These are phyloP conservation scores for Laspeyria flexula DNA, from an alignment of 2,888 invertebrate genomes.

Conservation along the genomic window DNA sequence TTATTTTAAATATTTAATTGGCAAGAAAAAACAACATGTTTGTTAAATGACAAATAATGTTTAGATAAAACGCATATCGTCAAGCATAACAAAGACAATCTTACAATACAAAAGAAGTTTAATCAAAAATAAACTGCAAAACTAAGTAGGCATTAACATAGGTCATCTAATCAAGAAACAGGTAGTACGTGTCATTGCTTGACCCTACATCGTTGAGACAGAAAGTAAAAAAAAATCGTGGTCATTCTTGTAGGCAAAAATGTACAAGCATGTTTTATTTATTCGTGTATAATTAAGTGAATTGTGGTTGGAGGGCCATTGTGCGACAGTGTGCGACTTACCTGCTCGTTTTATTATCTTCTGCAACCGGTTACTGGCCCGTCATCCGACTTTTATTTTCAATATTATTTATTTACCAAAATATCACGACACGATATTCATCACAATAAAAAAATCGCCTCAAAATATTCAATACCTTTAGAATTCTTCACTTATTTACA, in stretches of 20 bases:
- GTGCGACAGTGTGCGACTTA: conserved; percentile 81
- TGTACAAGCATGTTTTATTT: conserved; percentile 58
- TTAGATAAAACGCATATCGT: no score
- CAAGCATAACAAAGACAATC: no score
- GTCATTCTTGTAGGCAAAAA: conserved; percentile 39
- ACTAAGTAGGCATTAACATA: not conserved
- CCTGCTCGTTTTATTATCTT: conserved; percentile 77
- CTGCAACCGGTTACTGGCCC: conserved; percentile 69
- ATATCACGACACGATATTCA: conserved; percentile 64
- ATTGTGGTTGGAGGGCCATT: conserved; percentile 77
- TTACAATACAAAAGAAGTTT: not conserved
- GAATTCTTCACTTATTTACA: conserved; percentile 29
- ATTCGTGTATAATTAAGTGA: conserved; percentile 80
- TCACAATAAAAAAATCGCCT: conserved; percentile 51
- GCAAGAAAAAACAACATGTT: no score
- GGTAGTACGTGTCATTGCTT: conserved; percentile 5
- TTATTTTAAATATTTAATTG: no score
- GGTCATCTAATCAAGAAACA: conserved; percentile 6
- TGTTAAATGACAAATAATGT: no score
- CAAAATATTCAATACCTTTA: conserved; percentile 34
- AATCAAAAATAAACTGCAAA: not conserved
- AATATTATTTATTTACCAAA: conserved; percentile 72
- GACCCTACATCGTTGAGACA: conserved; percentile 13
- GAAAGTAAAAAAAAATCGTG: conserved; percentile 24
- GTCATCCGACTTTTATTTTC: conserved; percentile 71